Percentiles rank a stretch among this genome's conserved stretches.
Conservation (phyloP, 2,113 vertebrate genomes). For the Okapia johnstoni region DNA sequence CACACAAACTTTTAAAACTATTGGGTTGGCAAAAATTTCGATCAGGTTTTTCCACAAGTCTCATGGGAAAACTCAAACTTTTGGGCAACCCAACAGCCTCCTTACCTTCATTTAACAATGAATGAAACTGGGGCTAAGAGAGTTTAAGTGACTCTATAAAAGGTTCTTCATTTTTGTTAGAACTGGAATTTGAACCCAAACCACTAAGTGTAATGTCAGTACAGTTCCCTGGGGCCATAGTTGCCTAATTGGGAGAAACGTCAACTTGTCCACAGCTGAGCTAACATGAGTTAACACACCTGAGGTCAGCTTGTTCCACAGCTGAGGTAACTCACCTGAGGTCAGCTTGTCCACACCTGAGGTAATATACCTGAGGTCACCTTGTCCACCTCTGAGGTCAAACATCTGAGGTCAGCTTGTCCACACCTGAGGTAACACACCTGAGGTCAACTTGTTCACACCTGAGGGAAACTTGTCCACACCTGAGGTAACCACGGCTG, state of each 20-base stretch:
- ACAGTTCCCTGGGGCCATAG: rapidly evolving
- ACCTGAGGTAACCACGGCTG: rapidly evolving
- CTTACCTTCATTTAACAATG: rapidly evolving
- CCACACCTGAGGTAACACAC: neutral
- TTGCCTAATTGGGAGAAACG: neutral
- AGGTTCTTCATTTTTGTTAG: neutral
- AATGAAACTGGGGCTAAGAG: neutral
- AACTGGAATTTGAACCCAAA: neutral
- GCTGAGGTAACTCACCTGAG: too few species aligned
- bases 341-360: too few species aligned
- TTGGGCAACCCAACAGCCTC: neutral
- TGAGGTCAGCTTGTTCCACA: too few species aligned
- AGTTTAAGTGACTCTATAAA: neutral
- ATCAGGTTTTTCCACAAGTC: neutral
- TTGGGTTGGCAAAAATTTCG: neutral
- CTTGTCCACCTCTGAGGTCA: too few species aligned
- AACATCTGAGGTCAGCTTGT: too few species aligned
- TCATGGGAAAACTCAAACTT: neutral
- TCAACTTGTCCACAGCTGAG: neutral
- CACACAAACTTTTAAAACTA: neutral
- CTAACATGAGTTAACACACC: too few species aligned
- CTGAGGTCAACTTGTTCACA: too few species aligned
- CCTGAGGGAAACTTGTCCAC: too few species aligned
- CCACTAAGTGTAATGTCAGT: neutral
- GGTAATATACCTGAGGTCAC: too few species aligned